phyloP scores from a whole-genome alignment of 2,888 invertebrate species.

The Melanostoma scalare region DNA sequence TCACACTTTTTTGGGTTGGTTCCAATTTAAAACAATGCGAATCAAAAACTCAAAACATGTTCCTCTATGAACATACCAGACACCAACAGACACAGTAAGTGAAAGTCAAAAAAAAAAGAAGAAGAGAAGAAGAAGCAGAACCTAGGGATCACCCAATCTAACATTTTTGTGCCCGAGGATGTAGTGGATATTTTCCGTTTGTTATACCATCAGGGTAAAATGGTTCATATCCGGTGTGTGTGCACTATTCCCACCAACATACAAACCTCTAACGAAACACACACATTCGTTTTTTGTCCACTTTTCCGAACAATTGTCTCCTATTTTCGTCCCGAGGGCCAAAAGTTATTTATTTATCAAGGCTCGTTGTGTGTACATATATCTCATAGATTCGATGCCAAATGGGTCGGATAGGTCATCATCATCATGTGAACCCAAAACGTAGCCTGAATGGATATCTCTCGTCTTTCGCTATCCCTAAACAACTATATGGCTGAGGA shows the following conservation, averaged over 20 bases:
- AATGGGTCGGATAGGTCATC: constrained; percentile 67
- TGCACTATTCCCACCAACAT: not conserved
- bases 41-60: too few species aligned
- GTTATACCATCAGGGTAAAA: constrained; percentile 37
- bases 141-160: constrained; percentile 4
- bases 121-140: not conserved
- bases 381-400: constrained; percentile 53
- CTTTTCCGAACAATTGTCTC: constrained; percentile 36
- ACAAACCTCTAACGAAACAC: not conserved
- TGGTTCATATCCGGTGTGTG: constrained; percentile 41
- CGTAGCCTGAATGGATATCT: constrained; percentile 42
- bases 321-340: constrained; percentile 23
- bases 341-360: constrained; percentile 66
- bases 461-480: constrained; percentile 4
- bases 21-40: too few species aligned
- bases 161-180: constrained; percentile 33
- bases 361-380: constrained; percentile 23
- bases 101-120: not conserved
- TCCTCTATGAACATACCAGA: too few species aligned
- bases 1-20: too few species aligned
- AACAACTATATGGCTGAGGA: constrained; percentile 20
- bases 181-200: constrained; percentile 59
- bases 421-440: constrained; percentile 62
- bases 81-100: too few species aligned
- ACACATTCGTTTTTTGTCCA: constrained; percentile 15